A percentile compares a stretch with the other conserved stretches of the same genome.
Conservation (phyloP, 2,113 vertebrate species). For the Quiscalus mexicanus region DNA sequence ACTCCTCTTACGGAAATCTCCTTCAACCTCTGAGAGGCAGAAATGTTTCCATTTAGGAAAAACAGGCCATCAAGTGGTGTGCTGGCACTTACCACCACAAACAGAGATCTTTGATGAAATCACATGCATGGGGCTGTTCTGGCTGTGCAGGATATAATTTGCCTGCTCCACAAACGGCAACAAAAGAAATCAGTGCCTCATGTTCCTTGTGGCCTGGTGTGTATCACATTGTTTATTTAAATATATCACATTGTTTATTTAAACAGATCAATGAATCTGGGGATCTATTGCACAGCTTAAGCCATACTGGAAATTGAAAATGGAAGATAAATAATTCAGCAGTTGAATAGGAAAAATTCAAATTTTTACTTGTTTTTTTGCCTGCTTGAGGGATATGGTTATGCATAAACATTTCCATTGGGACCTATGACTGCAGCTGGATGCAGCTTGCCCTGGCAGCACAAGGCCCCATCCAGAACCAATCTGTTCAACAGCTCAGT, state of each 20-base stretch:
- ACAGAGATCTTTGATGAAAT: conserved; percentile 3
- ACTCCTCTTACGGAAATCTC: background rate
- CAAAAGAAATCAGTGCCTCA: background rate
- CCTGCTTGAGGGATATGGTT: background rate
- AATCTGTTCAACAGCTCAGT: background rate
- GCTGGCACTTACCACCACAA: background rate
- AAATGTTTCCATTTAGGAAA: conserved; percentile 34
- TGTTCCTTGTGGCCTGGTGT: background rate
- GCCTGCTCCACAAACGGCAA: conserved; percentile 26
- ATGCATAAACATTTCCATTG: background rate
- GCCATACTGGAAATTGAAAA: background rate
- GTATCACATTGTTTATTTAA: background rate
- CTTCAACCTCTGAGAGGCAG: background rate
- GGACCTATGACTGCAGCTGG: background rate
- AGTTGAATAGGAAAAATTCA: background rate
- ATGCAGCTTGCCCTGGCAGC: background rate
- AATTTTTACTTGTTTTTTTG: background rate
- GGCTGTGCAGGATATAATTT: background rate
- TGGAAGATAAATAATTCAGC: background rate
- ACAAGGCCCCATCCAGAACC: background rate
- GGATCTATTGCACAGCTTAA: background rate
- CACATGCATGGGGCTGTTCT: background rate
- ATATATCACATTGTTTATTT: background rate
- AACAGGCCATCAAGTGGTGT: background rate
- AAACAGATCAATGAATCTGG: background rate